Evolutionary conservation across 2,888 invertebrate genomes (phyloP).

Genomic region (Sussaba pulchella): DNA sequence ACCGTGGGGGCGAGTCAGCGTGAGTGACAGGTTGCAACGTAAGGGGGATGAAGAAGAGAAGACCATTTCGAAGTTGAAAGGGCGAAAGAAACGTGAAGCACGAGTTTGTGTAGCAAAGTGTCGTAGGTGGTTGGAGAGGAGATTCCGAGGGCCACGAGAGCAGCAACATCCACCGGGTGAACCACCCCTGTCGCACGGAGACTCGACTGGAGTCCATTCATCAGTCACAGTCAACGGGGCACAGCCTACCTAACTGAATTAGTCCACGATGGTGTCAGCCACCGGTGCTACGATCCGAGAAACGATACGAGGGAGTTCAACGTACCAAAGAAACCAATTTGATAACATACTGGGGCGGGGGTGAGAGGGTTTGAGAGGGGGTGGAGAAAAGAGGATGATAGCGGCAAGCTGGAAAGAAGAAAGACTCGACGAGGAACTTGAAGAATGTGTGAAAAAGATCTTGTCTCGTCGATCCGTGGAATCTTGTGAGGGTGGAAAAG

Average conservation of each 20-base stretch:
- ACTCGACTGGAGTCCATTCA: constrained; percentile 78
- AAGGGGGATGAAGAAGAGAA: constrained; percentile 21
- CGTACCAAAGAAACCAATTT: neutral
- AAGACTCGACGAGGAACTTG: neutral
- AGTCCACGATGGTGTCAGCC: constrained; percentile 48
- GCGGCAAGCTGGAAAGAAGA: neutral
- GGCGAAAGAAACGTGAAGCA: constrained; percentile 31
- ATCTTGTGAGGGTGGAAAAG: neutral
- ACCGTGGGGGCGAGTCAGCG: neutral
- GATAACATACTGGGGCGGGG: too few species aligned
- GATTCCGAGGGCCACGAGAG: constrained; percentile 53
- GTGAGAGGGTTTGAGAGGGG: too few species aligned
- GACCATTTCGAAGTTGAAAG: constrained; percentile 21
- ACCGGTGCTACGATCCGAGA: neutral
- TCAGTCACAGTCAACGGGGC: constrained; percentile 75
- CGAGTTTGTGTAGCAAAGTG: constrained; percentile 41
- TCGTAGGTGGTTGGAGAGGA: constrained; percentile 49
- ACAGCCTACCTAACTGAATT: constrained; percentile 58
- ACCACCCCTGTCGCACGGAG: constrained; percentile 71
- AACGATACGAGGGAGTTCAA: neutral
- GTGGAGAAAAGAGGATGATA: constrained; percentile 49
- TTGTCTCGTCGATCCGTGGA: constrained; percentile 29
- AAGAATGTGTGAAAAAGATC: constrained; percentile 45
- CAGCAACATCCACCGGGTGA: constrained; percentile 77
- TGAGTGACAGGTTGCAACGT: constrained; percentile 30